A percentile compares a stretch with the other conserved stretches of the same genome.
These are phyloP conservation scores for Ochropleura plecta DNA, from an alignment of 2,888 invertebrate genomes.

Conservation along the genomic window DNA sequence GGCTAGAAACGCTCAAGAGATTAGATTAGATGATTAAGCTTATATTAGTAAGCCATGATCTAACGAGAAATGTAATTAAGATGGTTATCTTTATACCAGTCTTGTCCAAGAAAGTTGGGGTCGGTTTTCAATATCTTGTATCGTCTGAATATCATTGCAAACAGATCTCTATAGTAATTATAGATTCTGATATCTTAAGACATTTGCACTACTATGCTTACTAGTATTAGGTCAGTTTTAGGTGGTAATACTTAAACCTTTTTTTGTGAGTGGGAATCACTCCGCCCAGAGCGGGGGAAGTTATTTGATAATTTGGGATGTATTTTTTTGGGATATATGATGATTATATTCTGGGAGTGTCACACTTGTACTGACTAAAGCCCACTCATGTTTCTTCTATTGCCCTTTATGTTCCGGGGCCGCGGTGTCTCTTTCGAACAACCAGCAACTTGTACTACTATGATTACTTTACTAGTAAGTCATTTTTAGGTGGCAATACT, in stretches of 20 bases:
- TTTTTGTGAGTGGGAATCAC: no score
- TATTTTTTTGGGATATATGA: no score
- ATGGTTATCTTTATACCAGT: slow-evolving; percentile 17
- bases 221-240: no score
- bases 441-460: not conserved
- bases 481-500: not conserved
- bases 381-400: no score
- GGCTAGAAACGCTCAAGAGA: slow-evolving; percentile 14
- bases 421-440: no score
- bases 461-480: not conserved
- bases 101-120: slow-evolving; percentile 10
- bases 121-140: slow-evolving; percentile 21
- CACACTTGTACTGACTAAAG: no score
- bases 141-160: not conserved
- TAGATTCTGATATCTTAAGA: not conserved
- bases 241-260: not conserved
- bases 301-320: no score
- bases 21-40: slow-evolving; percentile 25
- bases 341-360: no score
- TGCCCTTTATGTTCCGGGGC: no score
- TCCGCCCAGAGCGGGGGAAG: no score
- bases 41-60: slow-evolving; percentile 38
- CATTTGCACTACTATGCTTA: not conserved
- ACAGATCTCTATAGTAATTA: not conserved
- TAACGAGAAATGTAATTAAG: slow-evolving; percentile 44